These are phyloP conservation scores for Procambarus virginalis DNA, from an alignment of 1,140 invertebrate genomes.

Conservation along the genomic window DNA sequence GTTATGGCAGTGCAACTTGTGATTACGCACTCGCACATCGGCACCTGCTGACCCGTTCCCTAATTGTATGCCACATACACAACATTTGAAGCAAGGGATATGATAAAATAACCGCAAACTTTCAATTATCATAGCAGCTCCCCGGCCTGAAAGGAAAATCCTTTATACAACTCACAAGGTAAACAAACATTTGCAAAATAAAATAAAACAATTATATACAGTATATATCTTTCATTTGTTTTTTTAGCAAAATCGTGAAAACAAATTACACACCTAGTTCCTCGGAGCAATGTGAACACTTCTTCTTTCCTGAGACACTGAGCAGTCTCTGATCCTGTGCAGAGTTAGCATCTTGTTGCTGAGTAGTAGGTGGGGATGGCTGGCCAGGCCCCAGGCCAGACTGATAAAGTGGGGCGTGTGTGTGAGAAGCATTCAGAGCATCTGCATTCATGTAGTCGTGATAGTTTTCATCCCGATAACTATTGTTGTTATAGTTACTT, in stretches of 20 bases:
- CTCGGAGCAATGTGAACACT: conserved; percentile 94
- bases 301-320: conserved; percentile 95
- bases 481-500: conserved; percentile 38
- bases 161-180: not conserved
- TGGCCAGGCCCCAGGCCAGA: conserved; percentile 21
- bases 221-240: not conserved
- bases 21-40: conserved; percentile 93
- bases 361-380: conserved; percentile 28
- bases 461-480: conserved; percentile 66
- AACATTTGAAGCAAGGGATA: conserved; percentile 98
- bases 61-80: conserved; percentile 93
- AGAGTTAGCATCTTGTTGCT: conserved; percentile 32
- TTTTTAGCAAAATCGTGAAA: not conserved
- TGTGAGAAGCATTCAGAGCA: conserved; percentile 38
- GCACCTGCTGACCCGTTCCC: conserved; percentile 94
- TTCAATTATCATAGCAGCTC: conserved; percentile 98
- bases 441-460: conserved; percentile 70
- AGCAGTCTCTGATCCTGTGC: conserved; percentile 80
- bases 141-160: conserved; percentile 82
- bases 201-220: too few species aligned
- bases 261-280: conserved; percentile 85
- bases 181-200: too few species aligned
- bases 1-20: conserved; percentile 96
- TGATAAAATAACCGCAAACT: conserved; percentile 96
- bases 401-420: conserved; percentile 51